These are phyloP conservation scores for Aphelocoma californica DNA, from an alignment of 2,797 vertebrate genomes.

Conservation along the genomic window DNA sequence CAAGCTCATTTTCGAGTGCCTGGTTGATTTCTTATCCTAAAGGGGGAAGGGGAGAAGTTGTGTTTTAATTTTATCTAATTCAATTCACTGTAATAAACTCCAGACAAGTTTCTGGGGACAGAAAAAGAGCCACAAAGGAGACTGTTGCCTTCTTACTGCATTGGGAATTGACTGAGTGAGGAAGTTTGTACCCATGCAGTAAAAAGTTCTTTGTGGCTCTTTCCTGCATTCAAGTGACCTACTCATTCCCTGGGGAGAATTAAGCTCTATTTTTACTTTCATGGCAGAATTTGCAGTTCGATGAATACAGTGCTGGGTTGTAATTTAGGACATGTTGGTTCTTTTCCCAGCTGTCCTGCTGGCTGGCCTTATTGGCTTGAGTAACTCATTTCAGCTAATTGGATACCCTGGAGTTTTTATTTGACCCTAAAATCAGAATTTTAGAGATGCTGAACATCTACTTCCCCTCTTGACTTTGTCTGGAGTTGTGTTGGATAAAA, in stretches of 20 bases:
- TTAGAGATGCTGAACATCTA: not conserved
- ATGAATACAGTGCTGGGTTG: conserved; percentile 10
- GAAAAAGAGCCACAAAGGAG: not conserved
- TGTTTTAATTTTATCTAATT: conserved; percentile 4
- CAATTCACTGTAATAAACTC: not conserved
- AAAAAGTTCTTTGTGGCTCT: conserved; percentile 35
- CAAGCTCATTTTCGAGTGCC: not conserved
- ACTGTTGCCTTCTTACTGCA: not conserved
- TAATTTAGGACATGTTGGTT: conserved; percentile 41
- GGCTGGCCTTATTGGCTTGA: conserved; percentile 22
- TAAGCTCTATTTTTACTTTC: conserved; percentile 41
- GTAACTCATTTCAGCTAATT: conserved; percentile 41
- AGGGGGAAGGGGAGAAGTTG: not conserved
- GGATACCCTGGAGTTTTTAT: conserved; percentile 22
- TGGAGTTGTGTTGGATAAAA: not conserved
- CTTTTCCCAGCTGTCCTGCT: conserved; percentile 47
- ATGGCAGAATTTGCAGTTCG: not conserved
- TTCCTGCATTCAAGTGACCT: conserved; percentile 44
- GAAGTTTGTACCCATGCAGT: conserved; percentile 19
- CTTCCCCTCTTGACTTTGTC: not conserved
- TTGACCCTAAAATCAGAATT: conserved; percentile 23
- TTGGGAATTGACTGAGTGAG: not conserved
- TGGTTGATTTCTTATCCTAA: not conserved
- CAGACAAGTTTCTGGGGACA: not conserved
- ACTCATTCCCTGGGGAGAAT: conserved; percentile 25